These are phyloP conservation scores for Gonioctena quinquepunctata DNA, from an alignment of 1,140 invertebrate species.

Conservation along the genomic window DNA sequence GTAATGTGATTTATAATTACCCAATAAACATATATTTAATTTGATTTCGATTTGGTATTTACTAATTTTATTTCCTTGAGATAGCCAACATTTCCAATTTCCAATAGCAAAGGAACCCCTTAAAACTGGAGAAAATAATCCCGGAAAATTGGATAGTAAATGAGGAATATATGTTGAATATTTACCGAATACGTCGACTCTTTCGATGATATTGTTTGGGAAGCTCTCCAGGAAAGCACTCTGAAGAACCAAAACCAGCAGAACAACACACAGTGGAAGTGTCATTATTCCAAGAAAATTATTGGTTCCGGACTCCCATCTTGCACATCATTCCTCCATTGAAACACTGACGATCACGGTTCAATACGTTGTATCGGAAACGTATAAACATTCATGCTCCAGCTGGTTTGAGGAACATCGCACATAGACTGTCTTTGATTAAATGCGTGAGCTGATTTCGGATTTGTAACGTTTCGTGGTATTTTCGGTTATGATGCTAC, in stretches of 20 bases:
- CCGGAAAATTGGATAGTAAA: no score
- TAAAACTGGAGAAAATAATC: no score
- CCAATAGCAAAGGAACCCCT: no score
- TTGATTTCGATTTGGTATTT: no score
- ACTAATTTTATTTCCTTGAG: no score
- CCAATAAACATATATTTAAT: no score
- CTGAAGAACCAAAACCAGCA: background rate
- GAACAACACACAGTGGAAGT: background rate
- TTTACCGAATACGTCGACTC: conserved; percentile 8
- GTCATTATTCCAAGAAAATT: background rate
- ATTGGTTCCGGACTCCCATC: background rate
- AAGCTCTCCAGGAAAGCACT: background rate
- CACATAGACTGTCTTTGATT: background rate
- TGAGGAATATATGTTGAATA: no score
- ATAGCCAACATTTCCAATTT: no score
- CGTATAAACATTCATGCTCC: no score
- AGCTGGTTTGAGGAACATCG: background rate
- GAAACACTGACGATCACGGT: background rate
- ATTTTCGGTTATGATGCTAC: no score
- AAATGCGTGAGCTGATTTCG: background rate
- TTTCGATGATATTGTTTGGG: background rate
- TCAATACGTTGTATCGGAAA: no score
- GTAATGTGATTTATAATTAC: no score
- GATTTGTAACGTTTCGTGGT: background rate
- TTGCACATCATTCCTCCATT: background rate